phyloP scores from a whole-genome alignment of 2,113 vertebrate species.

The Nyctibius bracteatus region DNA sequence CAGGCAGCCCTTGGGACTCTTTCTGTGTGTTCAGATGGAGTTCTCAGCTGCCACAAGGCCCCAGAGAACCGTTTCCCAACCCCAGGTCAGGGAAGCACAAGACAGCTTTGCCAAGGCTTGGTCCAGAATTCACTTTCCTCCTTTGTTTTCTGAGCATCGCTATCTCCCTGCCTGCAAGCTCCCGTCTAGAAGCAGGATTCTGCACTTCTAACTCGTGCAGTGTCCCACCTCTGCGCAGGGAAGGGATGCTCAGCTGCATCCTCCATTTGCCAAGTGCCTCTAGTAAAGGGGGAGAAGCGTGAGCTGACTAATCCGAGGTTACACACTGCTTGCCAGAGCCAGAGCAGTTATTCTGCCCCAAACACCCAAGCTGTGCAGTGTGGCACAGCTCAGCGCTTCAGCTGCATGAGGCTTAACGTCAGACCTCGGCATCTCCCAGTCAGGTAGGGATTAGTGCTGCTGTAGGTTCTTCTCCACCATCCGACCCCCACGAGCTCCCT shows the following conservation, averaged over 20 bases:
- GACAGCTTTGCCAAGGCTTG: neutral
- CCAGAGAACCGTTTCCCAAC: neutral
- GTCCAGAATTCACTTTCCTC: neutral
- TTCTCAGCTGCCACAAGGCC: neutral
- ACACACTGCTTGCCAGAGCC: neutral
- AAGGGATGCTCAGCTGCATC: neutral
- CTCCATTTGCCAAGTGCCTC: neutral
- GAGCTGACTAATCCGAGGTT: neutral
- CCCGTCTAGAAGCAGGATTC: neutral
- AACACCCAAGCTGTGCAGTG: neutral
- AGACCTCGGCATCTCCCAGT: neutral
- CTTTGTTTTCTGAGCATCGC: neutral
- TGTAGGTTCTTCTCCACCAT: neutral
- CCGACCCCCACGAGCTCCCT: neutral
- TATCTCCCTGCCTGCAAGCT: neutral
- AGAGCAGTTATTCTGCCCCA: neutral
- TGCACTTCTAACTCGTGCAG: neutral
- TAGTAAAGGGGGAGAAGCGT: neutral
- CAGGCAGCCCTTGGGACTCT: neutral
- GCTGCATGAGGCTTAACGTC: neutral
- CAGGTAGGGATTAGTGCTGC: neutral
- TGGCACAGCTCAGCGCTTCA: neutral
- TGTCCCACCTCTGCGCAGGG: neutral
- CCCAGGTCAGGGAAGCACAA: neutral
- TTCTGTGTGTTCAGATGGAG: neutral